phyloP scores from a whole-genome alignment of 1,140 invertebrate species.

The Melipona quadrifasciata region DNA sequence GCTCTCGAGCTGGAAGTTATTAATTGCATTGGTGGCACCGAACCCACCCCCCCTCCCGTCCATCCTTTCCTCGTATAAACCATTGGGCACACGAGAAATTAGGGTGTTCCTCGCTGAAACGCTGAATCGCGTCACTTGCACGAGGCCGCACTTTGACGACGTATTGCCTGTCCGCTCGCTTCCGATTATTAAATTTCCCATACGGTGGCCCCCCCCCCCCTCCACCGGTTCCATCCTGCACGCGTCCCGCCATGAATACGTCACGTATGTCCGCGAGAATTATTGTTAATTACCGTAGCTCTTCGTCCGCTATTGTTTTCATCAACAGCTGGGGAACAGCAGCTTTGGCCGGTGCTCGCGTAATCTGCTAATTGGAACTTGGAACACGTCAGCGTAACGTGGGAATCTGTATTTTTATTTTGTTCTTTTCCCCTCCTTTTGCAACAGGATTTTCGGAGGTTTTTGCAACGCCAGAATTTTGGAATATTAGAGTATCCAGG shows the following conservation, averaged over 20 bases:
- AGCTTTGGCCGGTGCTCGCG: not conserved
- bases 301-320: not conserved
- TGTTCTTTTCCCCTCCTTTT: no score
- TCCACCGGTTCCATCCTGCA: no score
- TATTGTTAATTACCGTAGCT: not conserved
- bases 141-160: conserved; percentile 5
- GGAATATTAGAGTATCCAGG: no score
- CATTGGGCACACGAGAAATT: conserved; percentile 36
- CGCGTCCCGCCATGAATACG: no score
- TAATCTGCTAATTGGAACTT: no score
- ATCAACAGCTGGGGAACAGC: no score
- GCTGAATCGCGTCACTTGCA: conserved; percentile 33
- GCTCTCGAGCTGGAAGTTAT: conserved; percentile 57
- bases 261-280: not conserved
- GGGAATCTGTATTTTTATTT: no score
- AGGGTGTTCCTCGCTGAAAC: conserved; percentile 19
- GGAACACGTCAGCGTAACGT: no score
- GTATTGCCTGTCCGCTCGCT: not conserved
- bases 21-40: conserved; percentile 49
- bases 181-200: conserved; percentile 5
- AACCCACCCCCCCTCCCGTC: not conserved
- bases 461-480: no score
- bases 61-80: conserved; percentile 1
- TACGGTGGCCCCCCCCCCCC: not conserved
- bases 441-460: no score